A percentile compares a stretch with the other conserved stretches of the same genome.
phyloP scores from a whole-genome alignment of 2,888 invertebrate genomes.

The Leptogaster cylindrica region DNA sequence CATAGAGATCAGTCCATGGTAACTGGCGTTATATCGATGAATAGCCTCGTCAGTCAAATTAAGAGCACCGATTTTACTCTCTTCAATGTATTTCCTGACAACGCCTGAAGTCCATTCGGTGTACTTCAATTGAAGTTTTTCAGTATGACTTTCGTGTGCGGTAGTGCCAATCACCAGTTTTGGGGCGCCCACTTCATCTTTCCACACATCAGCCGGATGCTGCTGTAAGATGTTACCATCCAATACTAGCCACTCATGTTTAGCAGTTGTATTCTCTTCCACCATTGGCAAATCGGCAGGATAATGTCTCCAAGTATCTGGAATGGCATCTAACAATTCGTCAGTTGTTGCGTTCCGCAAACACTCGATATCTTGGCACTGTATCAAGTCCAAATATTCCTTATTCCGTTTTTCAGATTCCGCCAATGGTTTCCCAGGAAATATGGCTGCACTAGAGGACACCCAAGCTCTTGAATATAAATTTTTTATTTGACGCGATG shows the following conservation, averaged over 20 bases:
- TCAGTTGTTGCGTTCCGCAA: conserved; percentile 65
- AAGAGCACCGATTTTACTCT: conserved; percentile 66
- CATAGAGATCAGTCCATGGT: conserved; percentile 73
- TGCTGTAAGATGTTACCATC: conserved; percentile 75
- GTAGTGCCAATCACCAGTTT: conserved; percentile 75
- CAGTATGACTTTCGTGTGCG: conserved; percentile 74
- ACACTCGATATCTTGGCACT: conserved; percentile 68
- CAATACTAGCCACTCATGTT: conserved; percentile 77
- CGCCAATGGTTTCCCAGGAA: conserved; percentile 70
- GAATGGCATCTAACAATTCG: conserved; percentile 72
- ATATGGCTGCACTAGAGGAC: conserved; percentile 76
- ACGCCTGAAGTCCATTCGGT: conserved; percentile 72
- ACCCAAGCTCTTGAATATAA: conserved; percentile 82
- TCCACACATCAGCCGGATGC: conserved; percentile 72
- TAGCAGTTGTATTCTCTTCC: conserved; percentile 65
- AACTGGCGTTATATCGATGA: conserved; percentile 71
- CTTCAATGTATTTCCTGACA: conserved; percentile 69
- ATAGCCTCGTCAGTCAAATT: conserved; percentile 70
- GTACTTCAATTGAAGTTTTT: conserved; percentile 67
- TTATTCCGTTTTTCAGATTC: conserved; percentile 69
- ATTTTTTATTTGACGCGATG: conserved; percentile 66
- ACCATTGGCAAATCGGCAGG: conserved; percentile 64
- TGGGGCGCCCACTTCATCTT: conserved; percentile 60
- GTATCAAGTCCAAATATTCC: conserved; percentile 66
- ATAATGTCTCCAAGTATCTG: conserved; percentile 74